Conservation (phyloP, 2,113 vertebrate species). For the Aphyosemion australe region DNA sequence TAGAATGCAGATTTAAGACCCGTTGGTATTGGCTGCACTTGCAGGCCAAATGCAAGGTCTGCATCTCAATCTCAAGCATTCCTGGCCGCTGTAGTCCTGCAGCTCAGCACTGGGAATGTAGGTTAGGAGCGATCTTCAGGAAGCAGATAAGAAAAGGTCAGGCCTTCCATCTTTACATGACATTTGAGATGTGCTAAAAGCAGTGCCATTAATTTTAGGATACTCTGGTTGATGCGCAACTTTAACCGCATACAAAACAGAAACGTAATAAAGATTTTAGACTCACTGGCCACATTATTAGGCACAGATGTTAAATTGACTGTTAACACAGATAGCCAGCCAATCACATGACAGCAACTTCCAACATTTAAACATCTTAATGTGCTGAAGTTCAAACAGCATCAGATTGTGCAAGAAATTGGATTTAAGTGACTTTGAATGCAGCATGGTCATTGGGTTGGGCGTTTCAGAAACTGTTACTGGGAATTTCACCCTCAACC, state of each 20-base stretch:
- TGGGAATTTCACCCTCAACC: too few species aligned
- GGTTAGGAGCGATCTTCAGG: slow-evolving; percentile 13
- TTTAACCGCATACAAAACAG: not conserved
- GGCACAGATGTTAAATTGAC: too few species aligned
- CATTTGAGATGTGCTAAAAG: slow-evolving; percentile 4
- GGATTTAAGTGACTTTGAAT: too few species aligned
- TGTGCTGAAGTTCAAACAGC: too few species aligned
- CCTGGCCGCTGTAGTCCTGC: not conserved
- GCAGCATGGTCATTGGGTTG: too few species aligned
- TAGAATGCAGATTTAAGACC: not conserved
- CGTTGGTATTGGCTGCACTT: not conserved
- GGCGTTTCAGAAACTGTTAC: too few species aligned
- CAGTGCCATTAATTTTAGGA: not conserved
- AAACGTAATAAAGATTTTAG: not conserved
- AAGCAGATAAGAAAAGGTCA: slow-evolving; percentile 32
- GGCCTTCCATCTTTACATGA: slow-evolving; percentile 21
- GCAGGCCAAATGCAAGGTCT: not conserved
- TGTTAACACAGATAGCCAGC: too few species aligned
- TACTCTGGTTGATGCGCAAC: not conserved
- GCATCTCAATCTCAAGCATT: not conserved
- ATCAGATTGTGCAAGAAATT: too few species aligned
- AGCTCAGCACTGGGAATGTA: slow-evolving; percentile 5
- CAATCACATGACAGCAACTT: too few species aligned
- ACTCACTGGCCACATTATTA: too few species aligned
- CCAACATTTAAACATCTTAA: too few species aligned